These are phyloP conservation scores for Drosophila parvula DNA, from an alignment of 1,140 invertebrate genomes.

Conservation along the genomic window DNA sequence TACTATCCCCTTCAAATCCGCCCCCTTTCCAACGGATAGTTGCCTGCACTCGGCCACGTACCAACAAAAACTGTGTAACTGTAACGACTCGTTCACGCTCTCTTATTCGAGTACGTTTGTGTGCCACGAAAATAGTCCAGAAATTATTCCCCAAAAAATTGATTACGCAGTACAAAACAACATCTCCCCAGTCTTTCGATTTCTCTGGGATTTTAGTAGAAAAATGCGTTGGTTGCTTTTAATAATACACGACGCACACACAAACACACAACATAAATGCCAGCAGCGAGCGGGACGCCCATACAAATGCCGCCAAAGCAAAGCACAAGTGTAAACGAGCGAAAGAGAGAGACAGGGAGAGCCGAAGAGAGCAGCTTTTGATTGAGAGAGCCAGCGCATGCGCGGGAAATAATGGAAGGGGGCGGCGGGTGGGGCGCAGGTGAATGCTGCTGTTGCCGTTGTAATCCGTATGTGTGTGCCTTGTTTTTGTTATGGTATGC, in stretches of 20 bases:
- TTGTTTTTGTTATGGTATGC: constrained; percentile 60
- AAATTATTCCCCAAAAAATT: constrained; percentile 59
- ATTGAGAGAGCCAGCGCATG: constrained; percentile 54
- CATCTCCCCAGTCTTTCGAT: constrained; percentile 45
- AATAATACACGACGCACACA: constrained; percentile 70
- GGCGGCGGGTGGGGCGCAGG: constrained; percentile 36
- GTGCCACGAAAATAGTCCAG: constrained; percentile 64
- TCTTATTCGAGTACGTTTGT: neutral
- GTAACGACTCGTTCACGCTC: constrained; percentile 42
- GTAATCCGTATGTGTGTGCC: constrained; percentile 21
- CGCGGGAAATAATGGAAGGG: constrained; percentile 37
- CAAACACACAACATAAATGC: constrained; percentile 12
- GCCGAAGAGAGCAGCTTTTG: constrained; percentile 53
- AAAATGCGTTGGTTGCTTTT: constrained; percentile 82
- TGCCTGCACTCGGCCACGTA: constrained; percentile 31
- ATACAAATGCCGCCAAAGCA: constrained; percentile 32
- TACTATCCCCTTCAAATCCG: constrained; percentile 7
- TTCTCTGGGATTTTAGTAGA: constrained; percentile 63
- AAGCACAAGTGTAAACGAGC: constrained; percentile 59
- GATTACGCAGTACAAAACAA: constrained; percentile 73
- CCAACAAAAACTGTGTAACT: constrained; percentile 66
- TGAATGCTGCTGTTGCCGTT: constrained; percentile 72
- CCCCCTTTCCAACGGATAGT: constrained; percentile 8
- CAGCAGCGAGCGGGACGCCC: constrained; percentile 17
- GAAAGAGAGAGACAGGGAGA: constrained; percentile 24